Evolutionary conservation across 2,888 invertebrate species (phyloP).

Genomic region (Hyposoter dolosus): DNA sequence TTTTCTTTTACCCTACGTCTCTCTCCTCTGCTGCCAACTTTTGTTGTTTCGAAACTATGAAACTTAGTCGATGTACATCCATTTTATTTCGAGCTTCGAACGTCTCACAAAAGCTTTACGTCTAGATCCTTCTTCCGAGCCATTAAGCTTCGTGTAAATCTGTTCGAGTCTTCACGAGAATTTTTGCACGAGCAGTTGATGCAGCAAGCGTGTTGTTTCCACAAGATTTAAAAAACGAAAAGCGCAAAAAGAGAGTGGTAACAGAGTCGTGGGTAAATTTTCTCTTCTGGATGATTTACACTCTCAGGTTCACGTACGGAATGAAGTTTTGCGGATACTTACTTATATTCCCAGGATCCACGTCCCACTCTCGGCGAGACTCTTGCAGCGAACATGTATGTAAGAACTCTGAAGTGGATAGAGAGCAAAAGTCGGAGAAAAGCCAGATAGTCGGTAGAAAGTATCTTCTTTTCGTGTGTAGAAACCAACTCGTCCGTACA

Average conservation of each 20-base stretch:
- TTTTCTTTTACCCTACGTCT: constrained; percentile 10
- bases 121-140: background rate
- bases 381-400: constrained; percentile 33
- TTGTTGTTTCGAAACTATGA: background rate
- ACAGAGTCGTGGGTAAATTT: constrained; percentile 53
- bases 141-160: constrained; percentile 10
- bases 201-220: constrained; percentile 4
- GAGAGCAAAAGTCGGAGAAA: constrained; percentile 56
- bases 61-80: background rate
- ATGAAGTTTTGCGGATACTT: constrained; percentile 67
- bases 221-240: constrained; percentile 2
- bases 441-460: constrained; percentile 49
- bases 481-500: constrained; percentile 40
- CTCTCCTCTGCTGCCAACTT: background rate
- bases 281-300: constrained; percentile 67
- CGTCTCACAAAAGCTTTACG: background rate
- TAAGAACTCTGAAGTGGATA: constrained; percentile 54
- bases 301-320: constrained; percentile 50
- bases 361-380: constrained; percentile 33
- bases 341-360: constrained; percentile 62
- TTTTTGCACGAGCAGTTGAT: background rate
- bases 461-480: constrained; percentile 57
- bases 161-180: constrained; percentile 10
- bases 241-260: constrained; percentile 16
- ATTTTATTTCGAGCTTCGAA: background rate